Evolutionary conservation across 2,113 vertebrate species (phyloP), one percentile per base, ranked within the genome.

Genomic region (Galbula dea): DNA sequence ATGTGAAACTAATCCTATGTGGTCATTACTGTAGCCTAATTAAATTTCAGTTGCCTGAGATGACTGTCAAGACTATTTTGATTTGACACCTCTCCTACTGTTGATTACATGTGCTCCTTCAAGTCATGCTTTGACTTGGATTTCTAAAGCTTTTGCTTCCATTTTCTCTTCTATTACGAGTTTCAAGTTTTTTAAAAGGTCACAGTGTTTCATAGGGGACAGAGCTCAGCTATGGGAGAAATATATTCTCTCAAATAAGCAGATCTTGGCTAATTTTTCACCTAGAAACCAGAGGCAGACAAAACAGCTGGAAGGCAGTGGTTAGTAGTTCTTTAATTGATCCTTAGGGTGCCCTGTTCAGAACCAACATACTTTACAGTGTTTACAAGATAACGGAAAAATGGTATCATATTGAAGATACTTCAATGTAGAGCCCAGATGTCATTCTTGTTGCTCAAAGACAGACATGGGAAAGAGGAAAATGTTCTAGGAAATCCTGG

Each of bases 71-170:
- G 74, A 12, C 22, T 92, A 17, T 71, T 92, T 91, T 57, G 43
- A 74, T 85, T 82, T 89, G 59, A 89, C 32, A 54, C 71, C 36
- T 89, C 6, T 94, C 55, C 39, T 85, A 21, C 30, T 86, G 59
- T 77, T 94, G 61, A 79, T 90, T 89, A 71, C n/a, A 36, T 55
- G 30, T 80, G 13, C 29, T 85, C 59, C 75, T 85, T 95, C 89
- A 94, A 94, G 71, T 88, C 61, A 30, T 61, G 27, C 55, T 79
- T 82, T 74, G 37, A 48, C 46, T 87, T 83, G 63, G 41, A 59
- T 91, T 87, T 85, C 59, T 89, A 39, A 89, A 89, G 51, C 27
- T 29, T 92, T 91, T 93, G 22, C 68, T 85, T 93, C 54, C 69
- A 34, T 85, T 83, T 90, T 49, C 49, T 89, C 55, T 88, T 62